phyloP scores from a whole-genome alignment of 2,797 vertebrate genomes.

The Mico argentatus region DNA sequence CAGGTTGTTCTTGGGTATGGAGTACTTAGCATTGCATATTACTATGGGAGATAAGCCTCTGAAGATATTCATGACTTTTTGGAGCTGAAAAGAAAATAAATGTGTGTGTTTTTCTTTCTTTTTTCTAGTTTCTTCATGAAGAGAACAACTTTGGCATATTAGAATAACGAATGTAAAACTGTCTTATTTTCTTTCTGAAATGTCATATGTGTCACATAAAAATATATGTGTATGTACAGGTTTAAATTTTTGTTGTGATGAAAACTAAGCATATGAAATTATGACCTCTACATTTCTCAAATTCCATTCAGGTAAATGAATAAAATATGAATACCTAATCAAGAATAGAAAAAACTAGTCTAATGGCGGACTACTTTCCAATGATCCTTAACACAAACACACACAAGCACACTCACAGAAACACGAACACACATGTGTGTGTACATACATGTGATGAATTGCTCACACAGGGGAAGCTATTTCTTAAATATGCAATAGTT shows the following conservation, averaged over 20 bases:
- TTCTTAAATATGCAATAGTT: background rate
- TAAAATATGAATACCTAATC: background rate
- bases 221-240: background rate
- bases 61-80: conserved; percentile 30
- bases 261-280: conserved; percentile 34
- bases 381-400: background rate
- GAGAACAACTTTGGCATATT: background rate
- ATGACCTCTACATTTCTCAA: background rate
- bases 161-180: background rate
- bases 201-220: background rate
- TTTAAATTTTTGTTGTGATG: conserved; percentile 33
- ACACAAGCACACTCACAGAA: background rate
- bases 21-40: conserved; percentile 18
- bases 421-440: background rate
- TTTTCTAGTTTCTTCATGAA: background rate
- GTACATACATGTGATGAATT: background rate
- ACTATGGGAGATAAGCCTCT: background rate
- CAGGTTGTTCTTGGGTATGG: conserved; percentile 4
- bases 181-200: conserved; percentile 48
- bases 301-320: background rate
- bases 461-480: background rate
- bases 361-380: background rate
- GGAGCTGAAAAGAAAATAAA: conserved; percentile 19
- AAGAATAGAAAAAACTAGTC: background rate
- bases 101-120: background rate